Evolutionary conservation across 2,797 vertebrate genomes (phyloP).

Genomic region (Rhinophrynus dorsalis): DNA sequence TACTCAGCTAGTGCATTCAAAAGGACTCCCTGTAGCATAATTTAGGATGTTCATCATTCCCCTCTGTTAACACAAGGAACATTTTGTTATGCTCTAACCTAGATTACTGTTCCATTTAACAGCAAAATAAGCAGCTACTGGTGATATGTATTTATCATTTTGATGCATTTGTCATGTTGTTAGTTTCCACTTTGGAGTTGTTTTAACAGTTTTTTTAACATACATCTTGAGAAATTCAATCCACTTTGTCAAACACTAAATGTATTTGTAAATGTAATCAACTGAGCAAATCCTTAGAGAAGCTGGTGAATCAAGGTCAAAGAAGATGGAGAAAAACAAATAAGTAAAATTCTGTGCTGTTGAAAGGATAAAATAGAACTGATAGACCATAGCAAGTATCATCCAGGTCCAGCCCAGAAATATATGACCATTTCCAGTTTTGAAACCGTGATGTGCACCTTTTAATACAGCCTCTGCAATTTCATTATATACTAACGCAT

Average conservation of each 20-base stretch:
- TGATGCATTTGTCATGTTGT: neutral
- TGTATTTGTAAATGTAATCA: constrained; percentile 3
- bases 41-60: neutral
- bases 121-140: neutral
- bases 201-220: neutral
- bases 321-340: neutral
- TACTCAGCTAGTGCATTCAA: neutral
- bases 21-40: neutral
- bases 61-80: neutral
- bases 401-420: no score
- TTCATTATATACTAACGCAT: no score
- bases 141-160: neutral
- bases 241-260: neutral
- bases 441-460: no score
- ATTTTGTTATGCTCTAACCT: constrained; percentile 11
- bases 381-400: no score
- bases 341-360: no score
- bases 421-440: no score
- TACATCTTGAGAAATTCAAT: neutral
- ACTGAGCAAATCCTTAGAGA: neutral
- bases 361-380: no score
- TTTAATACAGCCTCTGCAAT: no score
- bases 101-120: constrained; percentile 4
- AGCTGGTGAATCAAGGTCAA: neutral
- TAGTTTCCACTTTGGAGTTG: neutral